These are phyloP conservation scores for Eleutherodactylus coqui DNA, from an alignment of 2,797 vertebrate genomes.

Conservation along the genomic window DNA sequence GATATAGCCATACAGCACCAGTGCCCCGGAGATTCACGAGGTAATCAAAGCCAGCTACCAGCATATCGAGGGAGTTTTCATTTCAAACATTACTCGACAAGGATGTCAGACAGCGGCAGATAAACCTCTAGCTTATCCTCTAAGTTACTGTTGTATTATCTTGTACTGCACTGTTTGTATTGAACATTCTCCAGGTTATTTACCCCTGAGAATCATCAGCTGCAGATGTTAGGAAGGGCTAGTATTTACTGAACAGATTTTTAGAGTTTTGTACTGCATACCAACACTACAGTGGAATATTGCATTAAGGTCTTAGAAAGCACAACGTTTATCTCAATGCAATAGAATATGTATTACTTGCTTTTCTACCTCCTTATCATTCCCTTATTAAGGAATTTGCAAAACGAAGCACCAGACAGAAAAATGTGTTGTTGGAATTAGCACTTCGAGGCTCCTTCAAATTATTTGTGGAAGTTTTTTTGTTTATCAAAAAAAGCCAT, in stretches of 20 bases:
- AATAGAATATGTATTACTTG: neutral
- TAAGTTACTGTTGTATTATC: slow-evolving; percentile 20
- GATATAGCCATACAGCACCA: neutral
- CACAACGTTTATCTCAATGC: neutral
- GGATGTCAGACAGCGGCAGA: slow-evolving; percentile 5
- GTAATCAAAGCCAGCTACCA: neutral
- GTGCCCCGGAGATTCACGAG: slow-evolving; percentile 7
- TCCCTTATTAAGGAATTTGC: neutral
- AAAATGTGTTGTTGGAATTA: too few species aligned
- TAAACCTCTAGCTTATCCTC: neutral
- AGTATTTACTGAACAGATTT: neutral
- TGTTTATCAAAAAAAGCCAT: too few species aligned
- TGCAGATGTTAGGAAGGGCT: neutral
- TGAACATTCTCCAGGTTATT: slow-evolving; percentile 17
- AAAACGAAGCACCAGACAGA: too few species aligned
- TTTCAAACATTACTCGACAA: neutral
- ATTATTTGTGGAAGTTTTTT: too few species aligned
- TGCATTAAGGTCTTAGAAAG: neutral
- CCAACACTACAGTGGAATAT: neutral
- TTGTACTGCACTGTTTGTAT: slow-evolving; percentile 11
- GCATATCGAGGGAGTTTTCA: neutral
- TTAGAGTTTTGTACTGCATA: neutral
- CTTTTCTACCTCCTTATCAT: neutral
- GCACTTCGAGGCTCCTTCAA: too few species aligned
- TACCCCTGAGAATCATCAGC: neutral